Conservation (phyloP, 2,113 vertebrate species). For the Etia nguti region DNA sequence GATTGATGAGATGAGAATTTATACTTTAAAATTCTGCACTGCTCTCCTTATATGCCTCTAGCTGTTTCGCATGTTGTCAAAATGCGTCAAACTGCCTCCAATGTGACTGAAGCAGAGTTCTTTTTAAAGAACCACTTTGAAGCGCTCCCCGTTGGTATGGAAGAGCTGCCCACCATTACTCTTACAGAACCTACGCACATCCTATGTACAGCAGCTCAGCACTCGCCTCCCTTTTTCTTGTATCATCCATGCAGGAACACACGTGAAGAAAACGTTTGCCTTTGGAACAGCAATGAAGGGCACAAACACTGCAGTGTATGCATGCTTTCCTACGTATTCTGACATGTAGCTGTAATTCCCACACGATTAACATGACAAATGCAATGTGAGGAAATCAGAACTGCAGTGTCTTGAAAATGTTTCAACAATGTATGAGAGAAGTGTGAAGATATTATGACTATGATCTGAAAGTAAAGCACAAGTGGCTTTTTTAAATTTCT, state of each 20-base stretch:
- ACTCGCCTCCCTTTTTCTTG: slow-evolving; percentile 5
- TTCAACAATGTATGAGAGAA: not conserved
- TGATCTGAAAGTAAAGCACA: not conserved
- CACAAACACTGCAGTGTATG: not conserved
- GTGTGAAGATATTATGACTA: not conserved
- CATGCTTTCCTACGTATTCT: not conserved
- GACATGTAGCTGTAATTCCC: not conserved
- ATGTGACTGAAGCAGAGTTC: slow-evolving; percentile 17
- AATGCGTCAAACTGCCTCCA: slow-evolving; percentile 35
- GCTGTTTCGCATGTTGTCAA: not conserved
- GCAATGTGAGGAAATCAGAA: not conserved
- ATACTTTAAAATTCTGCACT: not conserved
- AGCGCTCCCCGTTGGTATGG: slow-evolving; percentile 28
- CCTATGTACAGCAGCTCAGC: slow-evolving; percentile 23
- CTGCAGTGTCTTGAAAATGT: not conserved
- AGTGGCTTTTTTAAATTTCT: not conserved
- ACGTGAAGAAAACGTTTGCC: not conserved
- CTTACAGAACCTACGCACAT: slow-evolving; percentile 42
- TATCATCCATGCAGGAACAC: not conserved
- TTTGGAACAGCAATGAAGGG: not conserved
- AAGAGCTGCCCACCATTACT: slow-evolving; percentile 38
- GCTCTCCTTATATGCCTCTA: not conserved
- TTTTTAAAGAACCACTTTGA: slow-evolving; percentile 42
- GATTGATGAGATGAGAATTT: not conserved
- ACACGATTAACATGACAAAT: not conserved